phyloP scores from a whole-genome alignment of 53 echinoderm and acorn worm genomes.

The Astropecten irregularis region DNA sequence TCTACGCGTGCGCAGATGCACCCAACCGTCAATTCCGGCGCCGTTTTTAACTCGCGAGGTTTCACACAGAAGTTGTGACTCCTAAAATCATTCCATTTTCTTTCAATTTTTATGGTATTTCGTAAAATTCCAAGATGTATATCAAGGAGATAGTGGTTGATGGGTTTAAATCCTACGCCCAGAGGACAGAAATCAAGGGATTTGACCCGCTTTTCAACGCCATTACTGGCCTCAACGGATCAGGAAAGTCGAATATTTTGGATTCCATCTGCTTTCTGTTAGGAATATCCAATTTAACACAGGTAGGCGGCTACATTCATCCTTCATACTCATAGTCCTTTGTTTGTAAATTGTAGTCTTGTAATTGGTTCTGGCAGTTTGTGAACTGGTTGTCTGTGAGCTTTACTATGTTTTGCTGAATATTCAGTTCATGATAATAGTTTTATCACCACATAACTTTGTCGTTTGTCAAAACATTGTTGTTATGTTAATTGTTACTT shows the following conservation, averaged over 20 bases:
- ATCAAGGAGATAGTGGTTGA: conserved; percentile 96
- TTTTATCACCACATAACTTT: too few relatives aligned
- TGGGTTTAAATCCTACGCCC: conserved; percentile 98
- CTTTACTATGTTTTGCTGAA: too few relatives aligned
- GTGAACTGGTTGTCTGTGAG: too few relatives aligned
- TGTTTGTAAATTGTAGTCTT: too few relatives aligned
- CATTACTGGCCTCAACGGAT: conserved; percentile 96
- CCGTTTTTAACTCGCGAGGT: conserved; percentile 64
- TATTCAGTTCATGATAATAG: too few relatives aligned
- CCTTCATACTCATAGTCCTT: too few relatives aligned
- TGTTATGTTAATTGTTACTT: too few relatives aligned
- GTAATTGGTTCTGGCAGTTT: too few relatives aligned
- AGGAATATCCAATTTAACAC: conserved; percentile 92
- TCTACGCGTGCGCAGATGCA: conserved; percentile 60
- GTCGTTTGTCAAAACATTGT: too few relatives aligned
- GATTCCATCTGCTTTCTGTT: conserved; percentile 97
- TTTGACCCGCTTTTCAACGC: conserved; percentile 98
- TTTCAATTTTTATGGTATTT: conserved; percentile 4
- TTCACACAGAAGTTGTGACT: background rate
- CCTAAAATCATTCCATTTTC: background rate
- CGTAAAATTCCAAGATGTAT: conserved; percentile 67
- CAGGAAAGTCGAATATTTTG: conserved; percentile 97
- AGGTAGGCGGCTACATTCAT: conserved; percentile 74
- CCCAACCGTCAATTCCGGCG: conserved; percentile 72
- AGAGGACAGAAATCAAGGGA: conserved; percentile 98